A percentile compares a stretch with the other conserved stretches of the same genome.
Evolutionary conservation across 2,113 vertebrate species (phyloP).

Genomic region (Nerophis ophidion): DNA sequence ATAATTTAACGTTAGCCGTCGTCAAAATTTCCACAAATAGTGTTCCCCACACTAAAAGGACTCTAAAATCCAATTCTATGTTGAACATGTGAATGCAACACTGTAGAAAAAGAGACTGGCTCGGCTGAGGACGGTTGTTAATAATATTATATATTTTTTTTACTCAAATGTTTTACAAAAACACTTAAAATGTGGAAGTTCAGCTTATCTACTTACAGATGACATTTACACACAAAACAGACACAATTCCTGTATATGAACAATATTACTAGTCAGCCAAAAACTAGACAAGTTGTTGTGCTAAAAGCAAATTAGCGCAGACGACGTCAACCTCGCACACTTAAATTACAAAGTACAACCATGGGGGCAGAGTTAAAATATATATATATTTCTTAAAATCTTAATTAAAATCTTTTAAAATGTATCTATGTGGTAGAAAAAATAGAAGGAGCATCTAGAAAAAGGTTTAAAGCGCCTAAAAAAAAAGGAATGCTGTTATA

Average conservation of each 20-base stretch:
- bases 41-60: no score
- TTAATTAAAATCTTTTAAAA: background rate
- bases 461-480: no score
- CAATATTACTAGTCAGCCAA: background rate
- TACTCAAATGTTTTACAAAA: background rate
- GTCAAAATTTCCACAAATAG: no score
- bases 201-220: background rate
- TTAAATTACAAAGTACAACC: slow-evolving; percentile 5
- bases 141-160: background rate
- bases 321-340: no score
- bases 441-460: background rate
- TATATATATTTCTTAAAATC: no score
- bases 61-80: no score
- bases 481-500: no score
- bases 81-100: no score
- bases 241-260: background rate
- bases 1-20: no score
- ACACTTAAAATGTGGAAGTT: slow-evolving; percentile 2
- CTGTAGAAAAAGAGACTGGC: no score
- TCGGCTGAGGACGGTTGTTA: no score
- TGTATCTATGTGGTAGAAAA: background rate
- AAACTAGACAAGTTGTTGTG: background rate
- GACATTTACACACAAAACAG: slow-evolving; percentile 5
- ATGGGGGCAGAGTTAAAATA: background rate
- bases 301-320: background rate